phyloP scores from a whole-genome alignment of 2,797 vertebrate species.

The Anguilla pacifica region DNA sequence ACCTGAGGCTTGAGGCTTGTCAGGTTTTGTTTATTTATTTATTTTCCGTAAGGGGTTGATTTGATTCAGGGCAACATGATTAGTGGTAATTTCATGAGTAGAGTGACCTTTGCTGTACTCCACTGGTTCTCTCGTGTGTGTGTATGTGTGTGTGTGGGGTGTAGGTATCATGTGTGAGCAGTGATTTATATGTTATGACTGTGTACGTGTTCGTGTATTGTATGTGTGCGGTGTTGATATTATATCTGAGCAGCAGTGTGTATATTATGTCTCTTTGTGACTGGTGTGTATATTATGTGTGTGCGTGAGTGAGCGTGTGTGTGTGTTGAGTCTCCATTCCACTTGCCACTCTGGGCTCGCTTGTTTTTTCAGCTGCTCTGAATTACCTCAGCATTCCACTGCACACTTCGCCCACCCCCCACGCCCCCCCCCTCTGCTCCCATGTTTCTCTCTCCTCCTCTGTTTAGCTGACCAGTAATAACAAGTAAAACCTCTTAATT shows the following conservation, averaged over 20 bases:
- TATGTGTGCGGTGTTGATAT: neutral
- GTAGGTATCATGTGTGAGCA: slow-evolving; percentile 15
- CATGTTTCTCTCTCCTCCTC: neutral
- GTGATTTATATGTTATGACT: neutral
- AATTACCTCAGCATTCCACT: slow-evolving; percentile 68
- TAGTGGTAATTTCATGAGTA: slow-evolving; percentile 58
- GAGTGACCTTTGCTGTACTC: slow-evolving; percentile 46
- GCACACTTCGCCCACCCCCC: slow-evolving; percentile 50
- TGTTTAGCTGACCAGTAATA: neutral
- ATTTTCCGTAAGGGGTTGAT: slow-evolving; percentile 44
- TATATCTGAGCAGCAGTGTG: slow-evolving; percentile 25
- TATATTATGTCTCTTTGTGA: slow-evolving; percentile 9
- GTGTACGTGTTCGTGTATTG: neutral
- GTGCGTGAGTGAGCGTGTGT: neutral
- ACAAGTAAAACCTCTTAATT: slow-evolving; percentile 15
- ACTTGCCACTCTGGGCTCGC: slow-evolving; percentile 52
- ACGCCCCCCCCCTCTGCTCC: slow-evolving; percentile 30
- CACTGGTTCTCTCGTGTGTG: neutral
- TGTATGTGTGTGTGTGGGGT: neutral
- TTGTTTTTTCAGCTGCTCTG: slow-evolving; percentile 78
- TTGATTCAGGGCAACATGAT: slow-evolving; percentile 57
- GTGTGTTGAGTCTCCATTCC: slow-evolving; percentile 44
- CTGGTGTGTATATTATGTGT: slow-evolving; percentile 1
- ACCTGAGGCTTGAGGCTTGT: neutral
- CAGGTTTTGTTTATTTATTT: slow-evolving; percentile 28